Conservation (phyloP, 2,113 vertebrate species). For the Zosterops hypoxanthus region DNA sequence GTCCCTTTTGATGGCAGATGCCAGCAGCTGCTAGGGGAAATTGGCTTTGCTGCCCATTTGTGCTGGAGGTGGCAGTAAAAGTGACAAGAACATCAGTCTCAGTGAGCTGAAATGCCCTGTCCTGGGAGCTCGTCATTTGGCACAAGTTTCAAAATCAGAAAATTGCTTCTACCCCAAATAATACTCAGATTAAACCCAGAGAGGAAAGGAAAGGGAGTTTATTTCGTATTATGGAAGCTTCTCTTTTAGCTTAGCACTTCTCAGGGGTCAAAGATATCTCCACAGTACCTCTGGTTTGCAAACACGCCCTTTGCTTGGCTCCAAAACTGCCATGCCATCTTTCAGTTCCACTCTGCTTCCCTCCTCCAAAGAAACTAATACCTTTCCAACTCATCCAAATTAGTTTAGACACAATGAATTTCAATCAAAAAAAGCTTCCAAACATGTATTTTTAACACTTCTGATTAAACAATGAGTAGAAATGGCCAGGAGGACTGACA, state of each 20-base stretch:
- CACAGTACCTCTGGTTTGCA: background rate
- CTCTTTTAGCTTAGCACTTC: background rate
- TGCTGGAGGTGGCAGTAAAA: constrained; percentile 5
- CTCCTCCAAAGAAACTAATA: background rate
- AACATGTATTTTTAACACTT: background rate
- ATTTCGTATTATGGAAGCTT: background rate
- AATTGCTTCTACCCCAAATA: background rate
- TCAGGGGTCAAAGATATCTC: background rate
- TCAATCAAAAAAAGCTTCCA: background rate
- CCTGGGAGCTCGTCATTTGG: background rate
- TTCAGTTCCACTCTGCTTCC: background rate
- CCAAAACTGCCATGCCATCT: background rate
- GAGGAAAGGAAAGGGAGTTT: background rate
- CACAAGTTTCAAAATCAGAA: background rate
- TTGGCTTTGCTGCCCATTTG: background rate
- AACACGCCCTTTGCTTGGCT: background rate
- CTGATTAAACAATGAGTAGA: background rate
- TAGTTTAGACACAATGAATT: background rate
- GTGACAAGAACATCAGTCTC: constrained; percentile 38
- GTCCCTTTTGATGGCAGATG: background rate
- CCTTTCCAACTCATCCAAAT: background rate
- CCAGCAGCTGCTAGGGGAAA: background rate
- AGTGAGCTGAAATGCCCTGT: background rate
- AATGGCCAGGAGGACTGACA: background rate
- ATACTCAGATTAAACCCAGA: background rate